Evolutionary conservation across 2,888 invertebrate species (phyloP).

Genomic region (Leistus spinibarbis): DNA sequence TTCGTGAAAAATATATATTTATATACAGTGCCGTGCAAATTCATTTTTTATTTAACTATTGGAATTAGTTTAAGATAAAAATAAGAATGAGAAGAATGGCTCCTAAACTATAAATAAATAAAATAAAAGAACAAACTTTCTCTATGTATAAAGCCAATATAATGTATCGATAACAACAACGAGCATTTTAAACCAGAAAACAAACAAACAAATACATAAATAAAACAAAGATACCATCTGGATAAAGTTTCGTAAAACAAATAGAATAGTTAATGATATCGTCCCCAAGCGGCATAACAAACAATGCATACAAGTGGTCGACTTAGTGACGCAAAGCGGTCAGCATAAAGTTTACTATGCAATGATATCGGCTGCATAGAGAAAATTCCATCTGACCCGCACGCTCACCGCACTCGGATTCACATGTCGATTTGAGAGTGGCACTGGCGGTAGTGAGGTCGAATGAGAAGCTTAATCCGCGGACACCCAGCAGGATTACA

Average conservation of each 20-base stretch:
- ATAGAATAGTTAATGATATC: constrained; percentile 29
- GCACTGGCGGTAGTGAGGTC: not conserved
- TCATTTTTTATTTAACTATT: too few species aligned
- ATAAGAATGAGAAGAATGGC: too few species aligned
- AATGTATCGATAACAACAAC: not conserved
- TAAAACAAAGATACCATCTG: not conserved
- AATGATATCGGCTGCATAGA: not conserved
- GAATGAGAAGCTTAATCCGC: constrained; percentile 41
- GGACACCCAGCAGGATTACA: constrained; percentile 49
- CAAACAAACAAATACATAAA: not conserved
- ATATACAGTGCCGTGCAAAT: too few species aligned
- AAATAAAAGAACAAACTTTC: not conserved
- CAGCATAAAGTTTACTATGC: constrained; percentile 1
- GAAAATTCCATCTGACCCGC: not conserved
- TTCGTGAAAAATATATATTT: too few species aligned
- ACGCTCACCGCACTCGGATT: constrained; percentile 39
- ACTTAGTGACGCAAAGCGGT: not conserved
- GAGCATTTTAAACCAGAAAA: not conserved
- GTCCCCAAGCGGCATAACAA: constrained; percentile 5
- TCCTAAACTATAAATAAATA: too few species aligned
- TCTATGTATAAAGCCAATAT: not conserved
- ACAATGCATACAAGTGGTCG: constrained; percentile 26
- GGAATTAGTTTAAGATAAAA: too few species aligned
- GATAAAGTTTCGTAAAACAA: constrained; percentile 8
- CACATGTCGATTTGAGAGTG: constrained; percentile 45